Evolutionary conservation across 92 coral and sea anemone species (phyloP).

Genomic region (Micromussa lordhowensis): DNA sequence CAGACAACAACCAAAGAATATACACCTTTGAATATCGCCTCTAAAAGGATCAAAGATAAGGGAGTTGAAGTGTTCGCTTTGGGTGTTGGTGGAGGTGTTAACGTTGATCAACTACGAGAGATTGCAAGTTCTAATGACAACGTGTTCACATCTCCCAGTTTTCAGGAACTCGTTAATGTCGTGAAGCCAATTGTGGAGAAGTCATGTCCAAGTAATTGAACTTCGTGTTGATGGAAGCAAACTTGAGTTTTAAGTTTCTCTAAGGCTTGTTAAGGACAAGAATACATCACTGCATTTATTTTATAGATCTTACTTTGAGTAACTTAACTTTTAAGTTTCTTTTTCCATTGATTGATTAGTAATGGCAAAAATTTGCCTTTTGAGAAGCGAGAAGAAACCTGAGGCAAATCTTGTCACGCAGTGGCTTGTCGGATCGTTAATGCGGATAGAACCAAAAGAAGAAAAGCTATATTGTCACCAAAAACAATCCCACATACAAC

Average conservation of each 20-base stretch:
- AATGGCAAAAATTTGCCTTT: too few relatives aligned
- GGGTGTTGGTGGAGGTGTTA: constrained; percentile 60
- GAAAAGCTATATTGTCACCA: too few relatives aligned
- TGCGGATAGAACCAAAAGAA: too few relatives aligned
- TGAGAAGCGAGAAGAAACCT: too few relatives aligned
- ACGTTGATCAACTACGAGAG: constrained; percentile 34
- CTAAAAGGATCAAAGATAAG: constrained; percentile 62
- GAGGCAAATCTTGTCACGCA: too few relatives aligned
- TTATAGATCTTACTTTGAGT: too few relatives aligned
- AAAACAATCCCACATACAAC: too few relatives aligned
- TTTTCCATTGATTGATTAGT: too few relatives aligned
- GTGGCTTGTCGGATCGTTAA: too few relatives aligned
- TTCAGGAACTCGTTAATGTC: constrained; percentile 16
- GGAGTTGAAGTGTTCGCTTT: constrained; percentile 61
- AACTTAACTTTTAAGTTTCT: too few relatives aligned
- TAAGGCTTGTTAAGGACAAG: background rate
- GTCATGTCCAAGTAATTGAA: constrained; percentile 45
- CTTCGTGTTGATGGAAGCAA: background rate
- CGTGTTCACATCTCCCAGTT: constrained; percentile 21
- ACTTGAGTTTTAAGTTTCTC: background rate
- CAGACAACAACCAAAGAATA: constrained; percentile 45
- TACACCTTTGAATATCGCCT: constrained; percentile 59
- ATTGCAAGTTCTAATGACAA: constrained; percentile 47
- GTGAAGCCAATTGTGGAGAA: constrained; percentile 43
- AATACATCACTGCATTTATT: too few relatives aligned